Base-by-base conservation (phyloP, 2,797 vertebrate genomes). In the Sparidentex hasta region DNA sequence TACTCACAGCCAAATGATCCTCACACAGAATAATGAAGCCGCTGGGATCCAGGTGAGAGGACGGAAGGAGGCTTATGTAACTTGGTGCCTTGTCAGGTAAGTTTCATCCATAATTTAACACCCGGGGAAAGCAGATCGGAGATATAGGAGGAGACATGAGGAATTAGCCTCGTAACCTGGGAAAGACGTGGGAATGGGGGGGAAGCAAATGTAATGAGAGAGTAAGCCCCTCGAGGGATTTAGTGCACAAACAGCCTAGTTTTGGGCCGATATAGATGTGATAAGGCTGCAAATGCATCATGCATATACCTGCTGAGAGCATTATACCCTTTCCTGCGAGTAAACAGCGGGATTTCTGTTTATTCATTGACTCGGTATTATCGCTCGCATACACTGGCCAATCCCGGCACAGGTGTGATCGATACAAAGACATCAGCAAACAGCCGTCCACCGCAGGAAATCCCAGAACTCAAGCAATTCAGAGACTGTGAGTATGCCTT, bases 101-200 rank as follows among this genome's bases (percentile, higher is more conserved):
- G 84, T 86, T 87, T 87, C 91, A 93, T 93, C 90, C 87, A 92
- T 93, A 90, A 93, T 94, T 90, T 90, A 94, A 92, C 83, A 83
- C 84, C 78, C 12, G 8, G 51, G 56, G 62, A 33, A 91, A 85
- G 81, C 57, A 87, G 85, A 88, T 82, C 86, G 83, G 82, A 86
- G 76, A 91, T 90, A 88, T 87, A 74, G 78, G 63, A 84, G 69
- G 78, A 90, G 90, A 89, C 71, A 55, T 86, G 90, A 88, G 80
- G 80, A 91, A 90, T 91, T 91, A 92, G 87, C 88, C 88, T 65
- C 70, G 71, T 89, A 91, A 93, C 90, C 91, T 81, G 65, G 71
- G 68, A 86, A 83, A 81, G 82, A 82, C 8, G 43, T 43, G 64
- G 66, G 78, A 89, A 91, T 78, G 51, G 62, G 50, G n/a, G 43